These are phyloP conservation scores for Hirudinaria manillensis DNA, from an alignment of 2,888 invertebrate genomes.

Conservation along the genomic window DNA sequence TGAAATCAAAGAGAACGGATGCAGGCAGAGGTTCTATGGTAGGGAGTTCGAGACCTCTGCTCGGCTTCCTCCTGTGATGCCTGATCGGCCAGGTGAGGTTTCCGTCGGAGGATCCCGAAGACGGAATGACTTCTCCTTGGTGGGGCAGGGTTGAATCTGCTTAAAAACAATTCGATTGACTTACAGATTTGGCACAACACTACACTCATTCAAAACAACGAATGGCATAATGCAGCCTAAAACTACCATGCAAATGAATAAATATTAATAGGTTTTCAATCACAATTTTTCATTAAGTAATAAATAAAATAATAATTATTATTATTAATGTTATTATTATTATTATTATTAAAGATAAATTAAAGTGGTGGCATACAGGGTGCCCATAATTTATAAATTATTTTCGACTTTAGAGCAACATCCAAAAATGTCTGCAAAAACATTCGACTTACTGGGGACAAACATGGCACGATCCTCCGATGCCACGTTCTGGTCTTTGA, in stretches of 20 bases:
- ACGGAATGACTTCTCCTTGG: background rate
- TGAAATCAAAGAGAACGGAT: constrained; percentile 79
- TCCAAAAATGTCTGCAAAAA: no score
- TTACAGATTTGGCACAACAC: background rate
- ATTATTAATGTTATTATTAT: no score
- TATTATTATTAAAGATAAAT: background rate
- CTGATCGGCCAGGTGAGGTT: constrained; percentile 42
- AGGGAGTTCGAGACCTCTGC: constrained; percentile 53
- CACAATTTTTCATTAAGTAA: background rate
- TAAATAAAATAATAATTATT: background rate
- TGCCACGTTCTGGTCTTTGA: background rate
- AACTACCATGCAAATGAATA: no score
- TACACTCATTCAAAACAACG: background rate
- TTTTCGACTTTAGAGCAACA: no score
- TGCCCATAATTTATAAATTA: no score
- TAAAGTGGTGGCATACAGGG: no score
- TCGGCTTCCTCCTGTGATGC: constrained; percentile 46
- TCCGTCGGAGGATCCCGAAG: constrained; percentile 31
- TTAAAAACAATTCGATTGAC: background rate
- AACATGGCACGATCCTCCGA: background rate
- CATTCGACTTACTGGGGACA: background rate
- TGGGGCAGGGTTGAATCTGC: constrained; percentile 13
- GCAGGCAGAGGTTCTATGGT: constrained; percentile 70
- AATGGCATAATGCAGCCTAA: background rate
- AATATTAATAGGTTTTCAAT: background rate